Base-by-base conservation (phyloP, 2,113 vertebrate species). In the Morphnarchus princeps region DNA sequence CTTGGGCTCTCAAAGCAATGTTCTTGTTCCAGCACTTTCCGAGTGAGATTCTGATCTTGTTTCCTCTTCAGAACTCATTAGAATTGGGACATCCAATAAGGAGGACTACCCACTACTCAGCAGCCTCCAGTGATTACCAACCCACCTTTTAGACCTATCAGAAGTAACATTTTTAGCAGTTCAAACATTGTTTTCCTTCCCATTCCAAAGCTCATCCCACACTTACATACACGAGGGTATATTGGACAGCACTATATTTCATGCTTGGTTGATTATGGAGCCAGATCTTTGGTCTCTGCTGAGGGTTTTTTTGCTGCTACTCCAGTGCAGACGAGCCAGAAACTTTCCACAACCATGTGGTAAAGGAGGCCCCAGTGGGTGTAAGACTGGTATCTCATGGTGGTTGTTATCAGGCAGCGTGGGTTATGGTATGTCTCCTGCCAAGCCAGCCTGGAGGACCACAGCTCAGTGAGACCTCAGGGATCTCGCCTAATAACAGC, bases 371-470 rank as follows among this genome's bases (percentile, higher is more conserved):
- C 47, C 54, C 3, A 3, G 66, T 90, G 92, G 34, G 47, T 34
- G 36, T 87, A 76, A 71, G 70, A 55, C 77, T 87, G 83, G 79
- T 91, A 43, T 92, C 54, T 91, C 45, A 6, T 82, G 70, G 31
- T 76, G 24, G 22, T 70, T 93, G 55, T 95, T 58, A 72, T 81
- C 66, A 90, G 63, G 40, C 85, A 66, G 45, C 0, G 8, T 83
- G 90, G 71, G 70, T 82, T 93, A 81, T 45, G 49, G 13, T 67
- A 7, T 20, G 26, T 85, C 54, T 90, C 31, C 69, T 94, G 87
- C 73, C 93, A 93, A 91, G 50, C 19, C 58, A 89, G 66, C 32
- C 87, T 89, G 88, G 59, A 89, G 91, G n/a, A 95, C 58, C 45
- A 45, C 34, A 69, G 38, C n/a, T 81, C 69, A 71, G 42, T 40